Conservation (phyloP, 2,797 vertebrate genomes). For the Lates japonicus region DNA sequence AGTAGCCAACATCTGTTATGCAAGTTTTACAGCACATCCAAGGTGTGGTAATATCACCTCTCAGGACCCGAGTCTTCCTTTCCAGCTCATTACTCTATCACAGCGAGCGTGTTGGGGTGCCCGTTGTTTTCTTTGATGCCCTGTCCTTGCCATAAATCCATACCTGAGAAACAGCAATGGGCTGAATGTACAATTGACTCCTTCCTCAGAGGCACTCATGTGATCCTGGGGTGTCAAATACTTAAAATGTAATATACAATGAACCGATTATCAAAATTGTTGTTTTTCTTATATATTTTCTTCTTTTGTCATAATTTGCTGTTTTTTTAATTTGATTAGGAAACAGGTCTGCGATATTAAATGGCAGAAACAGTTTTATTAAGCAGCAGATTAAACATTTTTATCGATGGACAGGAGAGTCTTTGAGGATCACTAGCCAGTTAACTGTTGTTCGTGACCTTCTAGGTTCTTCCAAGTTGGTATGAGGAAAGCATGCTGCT, state of each 20-base stretch:
- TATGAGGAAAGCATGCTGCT: no score
- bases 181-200: conserved; percentile 55
- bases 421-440: not conserved
- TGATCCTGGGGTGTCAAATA: not conserved
- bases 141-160: conserved; percentile 40
- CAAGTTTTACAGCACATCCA: not conserved
- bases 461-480: not conserved
- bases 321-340: no score
- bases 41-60: conserved; percentile 8
- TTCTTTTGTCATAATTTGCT: no score
- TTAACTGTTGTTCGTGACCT: not conserved
- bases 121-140: conserved; percentile 47
- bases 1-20: not conserved
- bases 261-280: no score
- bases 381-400: not conserved
- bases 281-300: no score
- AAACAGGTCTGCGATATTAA: no score
- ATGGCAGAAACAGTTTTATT: not conserved
- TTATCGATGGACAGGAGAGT: not conserved
- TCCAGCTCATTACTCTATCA: conserved; percentile 23
- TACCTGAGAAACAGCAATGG: conserved; percentile 52
- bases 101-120: conserved; percentile 7
- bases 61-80: conserved; percentile 5
- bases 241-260: not conserved
- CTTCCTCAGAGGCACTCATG: conserved; percentile 25